Base-by-base conservation (phyloP, 2,113 vertebrate species). In the Zosterops hypoxanthus region DNA sequence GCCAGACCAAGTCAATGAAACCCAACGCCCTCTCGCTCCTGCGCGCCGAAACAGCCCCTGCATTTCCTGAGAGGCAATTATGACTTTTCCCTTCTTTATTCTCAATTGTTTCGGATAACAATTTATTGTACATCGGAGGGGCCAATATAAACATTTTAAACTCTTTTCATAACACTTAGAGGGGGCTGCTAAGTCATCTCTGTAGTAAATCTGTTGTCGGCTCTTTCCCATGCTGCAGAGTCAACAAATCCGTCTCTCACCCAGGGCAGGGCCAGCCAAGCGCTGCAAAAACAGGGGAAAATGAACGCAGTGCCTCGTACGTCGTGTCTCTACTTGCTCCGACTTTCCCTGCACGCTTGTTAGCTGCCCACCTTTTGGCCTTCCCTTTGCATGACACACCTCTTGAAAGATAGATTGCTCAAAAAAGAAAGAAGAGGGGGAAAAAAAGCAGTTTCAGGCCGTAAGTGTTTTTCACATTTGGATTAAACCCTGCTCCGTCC, bases 1-100 rank as follows among this genome's bases (percentile, higher is more conserved):
- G 73, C 66, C 96, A 98, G 97, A 98, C 96, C 98, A 95, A 97
- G 97, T 98, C 98, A 96, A 95, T 97, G 98, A 98, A 98, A 98
- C 97, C 96, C 97, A 97, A 96, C 68, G 96, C 97, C 95, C 93
- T 95, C 94, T 95, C 36, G 82, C 91, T 93, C 95, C 97, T 94
- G 92, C 93, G 86, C 93, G 47, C 95, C 79, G 94, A 96, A 94
- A 92, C 71, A 55, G 97, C 90, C 79, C 88, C 90, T 85, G 86
- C 72, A 94, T 97, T 98, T 98, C 97, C 98, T 97, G 97, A 96
- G 95, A 96, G 94, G 94, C 92, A 94, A 95, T 91, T 94, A 96
- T 97, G 96, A 97, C 97, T 96, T 97, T 97, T 95, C 92, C 96
- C 96, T 94, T 87, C 95, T 94, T 91, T 89, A 94, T 96, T 98